A percentile compares a stretch with the other conserved stretches of the same genome.
Conservation (phyloP, 2,888 invertebrate genomes). For the Schrankia costaestrigalis region DNA sequence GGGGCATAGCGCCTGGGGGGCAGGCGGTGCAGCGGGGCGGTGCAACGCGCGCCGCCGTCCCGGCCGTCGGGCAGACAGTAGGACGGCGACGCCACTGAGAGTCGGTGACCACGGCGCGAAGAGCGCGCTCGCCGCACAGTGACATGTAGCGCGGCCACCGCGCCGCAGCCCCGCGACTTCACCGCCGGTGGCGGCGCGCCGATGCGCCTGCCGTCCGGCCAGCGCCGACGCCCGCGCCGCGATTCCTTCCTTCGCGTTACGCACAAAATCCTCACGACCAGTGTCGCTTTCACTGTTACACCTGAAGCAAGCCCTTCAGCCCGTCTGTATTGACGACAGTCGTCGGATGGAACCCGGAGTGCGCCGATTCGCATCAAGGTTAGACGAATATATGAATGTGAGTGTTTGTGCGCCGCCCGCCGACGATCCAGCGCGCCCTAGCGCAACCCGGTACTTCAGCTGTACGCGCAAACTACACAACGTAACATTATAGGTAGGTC, state of each 20-base stretch:
- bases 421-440: constrained; percentile 54
- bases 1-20: constrained; percentile 63
- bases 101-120: constrained; percentile 78
- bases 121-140: constrained; percentile 77
- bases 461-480: constrained; percentile 57
- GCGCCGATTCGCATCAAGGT: constrained; percentile 80
- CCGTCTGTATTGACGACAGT: constrained; percentile 70
- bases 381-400: constrained; percentile 78
- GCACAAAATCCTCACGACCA: constrained; percentile 44
- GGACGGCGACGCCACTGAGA: constrained; percentile 80
- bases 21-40: constrained; percentile 79
- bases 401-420: constrained; percentile 72
- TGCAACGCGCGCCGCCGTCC: constrained; percentile 76
- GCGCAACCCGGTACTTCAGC: constrained; percentile 59
- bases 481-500: constrained; percentile 65
- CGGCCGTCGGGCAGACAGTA: constrained; percentile 76
- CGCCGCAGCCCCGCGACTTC: constrained; percentile 71
- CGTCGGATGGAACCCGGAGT: constrained; percentile 80
- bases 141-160: constrained; percentile 76
- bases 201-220: constrained; percentile 73
- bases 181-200: constrained; percentile 73
- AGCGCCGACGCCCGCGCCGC: constrained; percentile 65
- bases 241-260: constrained; percentile 39
- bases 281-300: constrained; percentile 59
- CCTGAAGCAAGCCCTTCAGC: constrained; percentile 73